Conservation (phyloP, 2,888 invertebrate species). For the Himalopsyche tibetana region DNA sequence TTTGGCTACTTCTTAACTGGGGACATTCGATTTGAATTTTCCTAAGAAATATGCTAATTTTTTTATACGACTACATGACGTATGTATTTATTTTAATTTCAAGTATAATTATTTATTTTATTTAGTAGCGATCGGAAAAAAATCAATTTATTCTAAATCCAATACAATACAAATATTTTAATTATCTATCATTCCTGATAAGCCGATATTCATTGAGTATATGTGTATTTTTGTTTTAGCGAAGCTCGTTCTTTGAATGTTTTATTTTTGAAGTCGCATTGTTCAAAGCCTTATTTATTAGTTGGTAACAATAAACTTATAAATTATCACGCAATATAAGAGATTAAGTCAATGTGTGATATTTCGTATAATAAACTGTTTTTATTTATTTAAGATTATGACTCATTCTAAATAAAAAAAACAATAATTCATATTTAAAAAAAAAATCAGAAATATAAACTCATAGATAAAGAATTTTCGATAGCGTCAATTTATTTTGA, state of each 20-base stretch:
- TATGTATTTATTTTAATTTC: constrained; percentile 19
- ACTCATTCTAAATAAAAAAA: not conserved
- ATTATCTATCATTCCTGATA: constrained; percentile 1
- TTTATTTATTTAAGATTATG: not conserved
- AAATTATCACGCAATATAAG: constrained; percentile 1
- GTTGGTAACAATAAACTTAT: constrained; percentile 5
- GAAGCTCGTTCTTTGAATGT: not conserved
- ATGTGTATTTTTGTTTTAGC: not conserved
- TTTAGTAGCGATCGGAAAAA: constrained; percentile 2
- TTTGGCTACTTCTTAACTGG: constrained; percentile 11
- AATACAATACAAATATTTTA: constrained; percentile 16
- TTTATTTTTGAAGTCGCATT: not conserved
- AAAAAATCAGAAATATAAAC: too few relatives aligned
- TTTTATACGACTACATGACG: not conserved
- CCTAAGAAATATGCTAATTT: constrained; percentile 35
- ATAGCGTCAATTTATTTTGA: too few relatives aligned
- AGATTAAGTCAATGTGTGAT: not conserved
- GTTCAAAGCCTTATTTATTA: not conserved
- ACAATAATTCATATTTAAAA: not conserved
- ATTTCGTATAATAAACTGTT: not conserved
- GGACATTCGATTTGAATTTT: constrained; percentile 33
- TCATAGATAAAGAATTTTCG: too few relatives aligned
- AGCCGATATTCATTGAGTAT: not conserved
- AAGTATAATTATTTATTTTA: not conserved
- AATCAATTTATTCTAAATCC: constrained; percentile 25